Evolutionary conservation across 2,888 invertebrate genomes (phyloP), one percentile per base, ranked within the genome.

Genomic region (Lasioglossum leucozonium): DNA sequence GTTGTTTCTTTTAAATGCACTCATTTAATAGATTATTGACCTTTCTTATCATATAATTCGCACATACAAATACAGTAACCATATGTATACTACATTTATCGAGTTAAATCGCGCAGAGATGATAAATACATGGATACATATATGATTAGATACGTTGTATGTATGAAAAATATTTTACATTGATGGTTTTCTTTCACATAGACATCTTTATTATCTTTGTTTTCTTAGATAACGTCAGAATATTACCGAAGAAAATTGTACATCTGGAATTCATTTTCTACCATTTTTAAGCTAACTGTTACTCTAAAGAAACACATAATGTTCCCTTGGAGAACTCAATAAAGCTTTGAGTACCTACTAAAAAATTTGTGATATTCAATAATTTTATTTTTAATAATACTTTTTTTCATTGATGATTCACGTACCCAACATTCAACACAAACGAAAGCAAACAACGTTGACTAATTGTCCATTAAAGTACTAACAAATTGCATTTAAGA

Each of bases 1-100:
- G 26, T 13, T 58, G 58, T 13, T 62, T 13, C 16, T 5, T 13
- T 62, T 62, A 62, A 62, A 26, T 30, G 30, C 4, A 13, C 13
- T 11, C 30, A 62, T 26, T 62, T 62, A 62, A 62, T 62, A 62
- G 62, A 30, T 30, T 62, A 62, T 26, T 62, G 62, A 62, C 62
- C 26, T 62, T 5, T 62, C 30, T 62, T 62, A 62, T 62, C 62
- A 1, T 62, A 30, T 30, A 13, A 62, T 62, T 62, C 30, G 13
- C 5, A 26, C 2, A 62, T 62, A 11, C 30, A 30, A 30, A 30
- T 30, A 13, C 40, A 42, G 40, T 26, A 62, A 30, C 13, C 26
- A 16, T 30, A 26, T 30, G 62, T 26, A 26, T 30, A 30, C 13
- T 30, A 58, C 11, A 30, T 62, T 62, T 62, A 62, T 62, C 62